Evolutionary conservation across 2,113 vertebrate genomes (phyloP).

Genomic region (Neodontobutis hainanensis): DNA sequence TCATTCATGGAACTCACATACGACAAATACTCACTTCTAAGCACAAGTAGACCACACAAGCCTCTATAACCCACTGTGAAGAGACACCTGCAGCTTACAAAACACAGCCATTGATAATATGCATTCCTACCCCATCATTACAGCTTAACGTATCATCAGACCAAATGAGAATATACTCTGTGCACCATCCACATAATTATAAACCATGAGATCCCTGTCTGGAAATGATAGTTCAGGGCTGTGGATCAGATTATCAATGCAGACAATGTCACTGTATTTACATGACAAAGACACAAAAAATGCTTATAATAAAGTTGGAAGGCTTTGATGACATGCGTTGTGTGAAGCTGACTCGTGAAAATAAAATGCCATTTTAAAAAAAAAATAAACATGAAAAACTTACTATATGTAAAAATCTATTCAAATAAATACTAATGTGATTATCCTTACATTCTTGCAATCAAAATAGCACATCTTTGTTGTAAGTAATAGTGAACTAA

Average conservation of each 20-base stretch:
- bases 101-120: slow-evolving; percentile 7
- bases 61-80: background rate
- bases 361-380: no score
- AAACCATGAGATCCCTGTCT: background rate
- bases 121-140: slow-evolving; percentile 19
- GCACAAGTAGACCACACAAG: background rate
- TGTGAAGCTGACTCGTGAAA: no score
- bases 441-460: no score
- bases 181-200: background rate
- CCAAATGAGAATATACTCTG: slow-evolving; percentile 9
- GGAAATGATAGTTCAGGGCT: background rate
- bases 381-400: no score
- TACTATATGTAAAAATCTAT: no score
- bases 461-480: no score
- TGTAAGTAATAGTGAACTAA: no score
- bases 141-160: slow-evolving; percentile 18
- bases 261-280: background rate
- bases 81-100: slow-evolving; percentile 24
- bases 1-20: background rate
- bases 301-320: no score
- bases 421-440: no score
- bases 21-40: background rate
- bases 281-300: background rate
- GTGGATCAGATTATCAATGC: background rate
- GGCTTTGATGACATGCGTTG: no score